phyloP scores from a whole-genome alignment of 2,888 invertebrate genomes.

The Drosophila falleni region DNA sequence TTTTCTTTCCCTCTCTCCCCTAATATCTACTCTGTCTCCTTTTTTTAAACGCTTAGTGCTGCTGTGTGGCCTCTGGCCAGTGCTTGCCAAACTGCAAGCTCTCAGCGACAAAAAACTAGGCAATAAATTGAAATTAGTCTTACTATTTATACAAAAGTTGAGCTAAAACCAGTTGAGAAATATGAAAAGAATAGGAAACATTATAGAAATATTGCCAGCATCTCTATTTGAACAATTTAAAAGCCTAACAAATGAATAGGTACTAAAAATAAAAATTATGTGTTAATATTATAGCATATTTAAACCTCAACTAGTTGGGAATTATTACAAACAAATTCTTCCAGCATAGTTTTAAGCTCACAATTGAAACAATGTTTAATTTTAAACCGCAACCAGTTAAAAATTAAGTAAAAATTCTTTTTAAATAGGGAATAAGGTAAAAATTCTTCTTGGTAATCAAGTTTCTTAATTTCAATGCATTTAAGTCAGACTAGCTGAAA shows the following conservation, averaged over 20 bases:
- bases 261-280: neutral
- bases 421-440: too few relatives aligned
- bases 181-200: neutral
- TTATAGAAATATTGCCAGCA: neutral
- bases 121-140: constrained; percentile 1
- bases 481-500: too few relatives aligned
- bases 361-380: too few relatives aligned
- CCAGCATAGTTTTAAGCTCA: too few relatives aligned
- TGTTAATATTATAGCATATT: neutral
- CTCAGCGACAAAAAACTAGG: neutral
- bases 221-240: neutral
- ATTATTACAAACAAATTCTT: neutral
- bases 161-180: constrained; percentile 8
- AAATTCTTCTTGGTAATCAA: neutral
- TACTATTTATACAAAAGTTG: neutral
- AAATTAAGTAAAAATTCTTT: too few relatives aligned
- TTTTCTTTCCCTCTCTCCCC: constrained; percentile 37
- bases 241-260: neutral
- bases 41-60: neutral
- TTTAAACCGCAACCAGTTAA: too few relatives aligned
- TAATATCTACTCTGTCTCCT: neutral
- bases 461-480: too few relatives aligned
- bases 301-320: neutral
- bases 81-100: constrained; percentile 3
- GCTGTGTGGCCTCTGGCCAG: constrained; percentile 36